Conservation (phyloP, 2,113 vertebrate species). For the Sterna hirundo region DNA sequence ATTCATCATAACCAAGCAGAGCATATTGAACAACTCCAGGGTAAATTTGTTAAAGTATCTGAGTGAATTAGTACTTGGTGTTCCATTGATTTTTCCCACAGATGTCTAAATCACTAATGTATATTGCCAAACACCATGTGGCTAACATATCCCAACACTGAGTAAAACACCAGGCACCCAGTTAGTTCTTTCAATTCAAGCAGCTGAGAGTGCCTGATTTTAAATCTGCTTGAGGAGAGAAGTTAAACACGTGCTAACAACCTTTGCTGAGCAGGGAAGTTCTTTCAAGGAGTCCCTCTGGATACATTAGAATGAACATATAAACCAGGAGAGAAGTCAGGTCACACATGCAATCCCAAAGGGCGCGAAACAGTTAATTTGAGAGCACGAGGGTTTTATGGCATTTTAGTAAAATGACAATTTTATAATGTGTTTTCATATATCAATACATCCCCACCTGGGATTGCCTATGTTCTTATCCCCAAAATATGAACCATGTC, state of each 20-base stretch:
- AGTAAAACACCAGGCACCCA: neutral
- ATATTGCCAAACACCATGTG: neutral
- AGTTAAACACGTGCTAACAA: neutral
- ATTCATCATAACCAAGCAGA: conserved; percentile 8
- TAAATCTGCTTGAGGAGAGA: neutral
- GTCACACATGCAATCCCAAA: neutral
- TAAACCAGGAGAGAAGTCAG: neutral
- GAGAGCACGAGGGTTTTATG: neutral
- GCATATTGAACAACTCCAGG: neutral
- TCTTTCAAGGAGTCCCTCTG: neutral
- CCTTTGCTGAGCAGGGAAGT: neutral
- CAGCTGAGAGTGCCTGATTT: neutral
- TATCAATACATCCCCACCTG: neutral
- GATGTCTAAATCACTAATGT: neutral
- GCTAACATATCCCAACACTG: neutral
- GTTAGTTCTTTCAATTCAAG: neutral
- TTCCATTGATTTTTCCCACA: conserved; percentile 33
- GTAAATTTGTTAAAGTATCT: neutral
- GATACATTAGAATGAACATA: neutral
- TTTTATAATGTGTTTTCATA: neutral
- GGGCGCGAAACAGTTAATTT: neutral
- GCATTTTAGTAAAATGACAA: neutral
- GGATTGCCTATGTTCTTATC: neutral
- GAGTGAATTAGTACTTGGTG: neutral
- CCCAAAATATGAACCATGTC: neutral